A percentile compares a stretch with the other conserved stretches of the same genome.
Conservation (phyloP, 2,113 vertebrate species). For the Ploceus nigricollis region DNA sequence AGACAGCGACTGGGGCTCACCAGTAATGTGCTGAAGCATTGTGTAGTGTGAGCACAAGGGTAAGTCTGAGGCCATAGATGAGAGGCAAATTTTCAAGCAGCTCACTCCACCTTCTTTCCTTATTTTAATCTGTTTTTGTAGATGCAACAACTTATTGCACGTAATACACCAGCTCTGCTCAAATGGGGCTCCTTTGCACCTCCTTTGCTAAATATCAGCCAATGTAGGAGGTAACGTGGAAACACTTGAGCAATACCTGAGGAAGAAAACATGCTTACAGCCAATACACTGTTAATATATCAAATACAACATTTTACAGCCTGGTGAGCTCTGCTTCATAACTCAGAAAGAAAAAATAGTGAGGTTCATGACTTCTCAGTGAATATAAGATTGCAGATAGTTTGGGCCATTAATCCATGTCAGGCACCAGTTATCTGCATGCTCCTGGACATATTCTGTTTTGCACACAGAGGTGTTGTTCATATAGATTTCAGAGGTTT, state of each 20-base stretch:
- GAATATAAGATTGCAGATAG: background rate
- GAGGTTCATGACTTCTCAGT: background rate
- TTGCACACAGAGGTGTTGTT: background rate
- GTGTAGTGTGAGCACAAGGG: rapidly evolving
- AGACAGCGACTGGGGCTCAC: rapidly evolving
- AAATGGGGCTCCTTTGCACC: background rate
- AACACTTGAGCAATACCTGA: background rate
- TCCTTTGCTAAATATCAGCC: background rate
- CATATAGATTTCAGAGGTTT: background rate
- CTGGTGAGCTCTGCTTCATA: background rate
- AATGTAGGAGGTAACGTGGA: background rate
- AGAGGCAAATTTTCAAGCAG: background rate
- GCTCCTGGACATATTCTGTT: background rate
- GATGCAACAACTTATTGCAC: background rate
- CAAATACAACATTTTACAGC: background rate
- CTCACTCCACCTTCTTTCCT: background rate
- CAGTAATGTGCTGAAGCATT: rapidly evolving
- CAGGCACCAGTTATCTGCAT: background rate
- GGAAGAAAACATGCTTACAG: background rate
- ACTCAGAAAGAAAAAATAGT: background rate
- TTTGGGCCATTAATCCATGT: background rate
- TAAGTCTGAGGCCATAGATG: background rate
- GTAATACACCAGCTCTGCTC: background rate
- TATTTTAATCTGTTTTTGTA: background rate
- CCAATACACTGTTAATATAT: background rate